Conservation (phyloP, 2,888 invertebrate species). For the Nomada ruficornis region DNA sequence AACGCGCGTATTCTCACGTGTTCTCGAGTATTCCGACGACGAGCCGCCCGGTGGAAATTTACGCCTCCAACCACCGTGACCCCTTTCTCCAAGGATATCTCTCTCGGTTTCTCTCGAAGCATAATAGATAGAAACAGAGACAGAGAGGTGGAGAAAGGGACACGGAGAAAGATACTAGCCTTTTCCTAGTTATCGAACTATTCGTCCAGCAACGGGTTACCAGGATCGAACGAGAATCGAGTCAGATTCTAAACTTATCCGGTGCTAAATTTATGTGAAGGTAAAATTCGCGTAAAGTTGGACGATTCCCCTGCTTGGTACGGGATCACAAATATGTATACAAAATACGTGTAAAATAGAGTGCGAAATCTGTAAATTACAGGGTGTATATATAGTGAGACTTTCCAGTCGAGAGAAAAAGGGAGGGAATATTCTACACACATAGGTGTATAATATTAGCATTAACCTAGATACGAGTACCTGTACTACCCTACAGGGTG, state of each 20-base stretch:
- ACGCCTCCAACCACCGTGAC: background rate
- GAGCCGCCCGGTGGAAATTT: conserved; percentile 8
- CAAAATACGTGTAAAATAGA: conserved; percentile 45
- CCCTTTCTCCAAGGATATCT: background rate
- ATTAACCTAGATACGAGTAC: conserved; percentile 60
- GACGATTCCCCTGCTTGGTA: conserved; percentile 1
- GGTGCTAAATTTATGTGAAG: background rate
- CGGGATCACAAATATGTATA: conserved; percentile 34
- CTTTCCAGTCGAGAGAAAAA: conserved; percentile 45
- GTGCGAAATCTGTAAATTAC: conserved; percentile 60
- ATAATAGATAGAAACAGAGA: background rate
- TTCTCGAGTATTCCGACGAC: background rate
- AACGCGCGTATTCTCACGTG: conserved; percentile 49
- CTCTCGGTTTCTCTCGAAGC: too few species aligned
- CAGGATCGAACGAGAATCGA: background rate
- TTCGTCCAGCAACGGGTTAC: conserved; percentile 10
- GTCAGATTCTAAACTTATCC: background rate
- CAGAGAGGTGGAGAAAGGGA: background rate
- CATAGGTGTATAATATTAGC: conserved; percentile 53
- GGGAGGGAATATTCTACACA: conserved; percentile 20
- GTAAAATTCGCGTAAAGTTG: conserved; percentile 26
- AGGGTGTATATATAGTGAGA: conserved; percentile 20
- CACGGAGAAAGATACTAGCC: background rate
- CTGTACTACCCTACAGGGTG: conserved; percentile 55
- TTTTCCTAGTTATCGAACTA: background rate